These are phyloP conservation scores for Euzetes globulus DNA, from an alignment of 2,888 invertebrate species.

Conservation along the genomic window DNA sequence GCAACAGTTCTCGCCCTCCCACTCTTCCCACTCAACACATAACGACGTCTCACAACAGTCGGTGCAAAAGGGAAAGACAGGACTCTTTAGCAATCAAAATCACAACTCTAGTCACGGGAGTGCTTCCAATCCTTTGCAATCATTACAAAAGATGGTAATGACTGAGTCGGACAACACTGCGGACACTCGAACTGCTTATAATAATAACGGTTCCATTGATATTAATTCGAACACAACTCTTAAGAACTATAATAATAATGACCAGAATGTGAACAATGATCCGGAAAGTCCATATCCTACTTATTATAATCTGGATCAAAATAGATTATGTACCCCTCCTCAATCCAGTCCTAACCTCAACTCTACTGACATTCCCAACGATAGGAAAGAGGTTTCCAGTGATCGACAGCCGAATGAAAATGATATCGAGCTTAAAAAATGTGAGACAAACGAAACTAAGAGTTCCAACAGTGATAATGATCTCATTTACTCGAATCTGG, in stretches of 20 bases:
- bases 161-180: constrained; percentile 38
- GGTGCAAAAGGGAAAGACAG: not conserved
- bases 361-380: constrained; percentile 6
- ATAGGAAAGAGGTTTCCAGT: not conserved
- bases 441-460: not conserved
- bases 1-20: constrained; percentile 35
- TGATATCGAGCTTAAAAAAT: constrained; percentile 25
- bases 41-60: not conserved
- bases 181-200: constrained; percentile 37
- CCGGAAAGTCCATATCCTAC: constrained; percentile 41
- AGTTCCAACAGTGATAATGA: not conserved
- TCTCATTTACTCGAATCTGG: constrained; percentile 8
- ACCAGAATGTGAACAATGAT: constrained; percentile 36
- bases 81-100: not conserved
- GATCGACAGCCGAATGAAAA: constrained; percentile 15
- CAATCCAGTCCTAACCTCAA: constrained; percentile 31
- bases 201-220: constrained; percentile 38
- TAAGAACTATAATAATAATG: not conserved
- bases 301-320: constrained; percentile 42
- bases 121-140: constrained; percentile 42
- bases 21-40: constrained; percentile 30
- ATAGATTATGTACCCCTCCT: constrained; percentile 41
- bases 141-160: constrained; percentile 44
- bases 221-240: constrained; percentile 6
- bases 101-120: constrained; percentile 15